Base-by-base conservation (phyloP, 2,797 vertebrate genomes). In the Sandelia bainsii region DNA sequence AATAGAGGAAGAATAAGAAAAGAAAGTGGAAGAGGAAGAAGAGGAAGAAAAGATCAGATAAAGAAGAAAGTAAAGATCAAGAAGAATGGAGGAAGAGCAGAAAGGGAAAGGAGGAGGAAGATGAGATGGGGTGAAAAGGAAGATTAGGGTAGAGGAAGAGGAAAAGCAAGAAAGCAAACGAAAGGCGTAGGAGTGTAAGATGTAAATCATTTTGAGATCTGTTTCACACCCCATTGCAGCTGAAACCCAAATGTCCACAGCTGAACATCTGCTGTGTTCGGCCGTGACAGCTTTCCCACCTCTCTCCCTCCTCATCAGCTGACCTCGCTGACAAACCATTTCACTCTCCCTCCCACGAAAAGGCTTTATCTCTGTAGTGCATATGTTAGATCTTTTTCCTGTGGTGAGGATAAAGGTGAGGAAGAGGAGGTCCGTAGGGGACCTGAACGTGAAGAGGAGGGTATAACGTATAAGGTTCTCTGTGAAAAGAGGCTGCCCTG, bases 231-330 rank as follows among this genome's bases (percentile, higher is more conserved):
- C 64, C 23, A 20, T 51, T 56, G 42, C 75, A 74, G 79, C 68
- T 71, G 63, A 83, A 81, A 69, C 32, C 56, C 62, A 69, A 83
- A 75, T 34, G 57, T 74, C 82, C 62, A 29, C 53, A 75, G 57
- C 45, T 1, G 54, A 90, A 86, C 90, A 91, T 89, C 87, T 92
- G 89, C 64, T 89, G 65, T 66, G 77, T 81, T 90, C 86, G 89
- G 89, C 84, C 3, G 12, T 8, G 6, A 58, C 73, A 22, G 19
- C 58, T 52, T 62, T 53, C 64, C 56, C 57, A n/a, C 48, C 68
- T 39, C 57, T 19, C 29, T 19, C 23, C 45, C 40, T 72, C 68
- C 71, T 80, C 77, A 48, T 72, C 69, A 22, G 39, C 32, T 19
- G 17, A 73, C 32, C 75, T 67, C 60, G 53, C 58, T 22, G 37